Evolutionary conservation across 2,888 invertebrate species (phyloP).

Genomic region (Desoria tigrina): DNA sequence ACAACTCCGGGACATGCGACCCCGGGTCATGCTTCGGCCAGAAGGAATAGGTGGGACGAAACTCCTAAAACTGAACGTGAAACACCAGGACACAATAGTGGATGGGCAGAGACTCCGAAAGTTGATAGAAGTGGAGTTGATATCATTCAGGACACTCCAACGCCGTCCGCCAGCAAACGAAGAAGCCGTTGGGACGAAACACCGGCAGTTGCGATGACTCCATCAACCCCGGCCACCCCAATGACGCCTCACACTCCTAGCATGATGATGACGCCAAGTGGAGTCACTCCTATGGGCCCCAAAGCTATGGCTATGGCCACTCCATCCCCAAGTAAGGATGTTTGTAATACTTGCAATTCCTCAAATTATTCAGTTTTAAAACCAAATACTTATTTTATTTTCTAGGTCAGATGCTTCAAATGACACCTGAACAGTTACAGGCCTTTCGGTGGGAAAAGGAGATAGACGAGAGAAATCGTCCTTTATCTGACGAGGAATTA

Average conservation of each 20-base stretch:
- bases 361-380: neutral
- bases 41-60: conserved; percentile 98
- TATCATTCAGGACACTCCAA: conserved; percentile 71
- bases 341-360: neutral
- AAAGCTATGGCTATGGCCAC: conserved; percentile 99
- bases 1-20: conserved; percentile 84
- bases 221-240: conserved; percentile 66
- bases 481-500: conserved; percentile 93
- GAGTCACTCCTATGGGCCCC: conserved; percentile 81
- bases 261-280: conserved; percentile 76
- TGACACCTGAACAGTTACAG: conserved; percentile 99
- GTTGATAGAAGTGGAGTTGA: conserved; percentile 76
- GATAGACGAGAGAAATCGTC: conserved; percentile 96
- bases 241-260: conserved; percentile 74
- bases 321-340: conserved; percentile 74
- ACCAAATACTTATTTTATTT: neutral
- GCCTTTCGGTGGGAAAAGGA: conserved; percentile 98
- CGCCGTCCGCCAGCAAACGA: conserved; percentile 90
- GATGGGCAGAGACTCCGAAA: conserved; percentile 99
- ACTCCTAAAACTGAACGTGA: conserved; percentile 97
- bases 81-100: conserved; percentile 92
- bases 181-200: conserved; percentile 99
- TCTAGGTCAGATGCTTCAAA: conserved; percentile 81
- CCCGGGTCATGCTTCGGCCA: conserved; percentile 70
- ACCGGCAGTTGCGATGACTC: conserved; percentile 67